phyloP scores from a whole-genome alignment of 2,113 vertebrate species.

The Megatriorchis doriae region DNA sequence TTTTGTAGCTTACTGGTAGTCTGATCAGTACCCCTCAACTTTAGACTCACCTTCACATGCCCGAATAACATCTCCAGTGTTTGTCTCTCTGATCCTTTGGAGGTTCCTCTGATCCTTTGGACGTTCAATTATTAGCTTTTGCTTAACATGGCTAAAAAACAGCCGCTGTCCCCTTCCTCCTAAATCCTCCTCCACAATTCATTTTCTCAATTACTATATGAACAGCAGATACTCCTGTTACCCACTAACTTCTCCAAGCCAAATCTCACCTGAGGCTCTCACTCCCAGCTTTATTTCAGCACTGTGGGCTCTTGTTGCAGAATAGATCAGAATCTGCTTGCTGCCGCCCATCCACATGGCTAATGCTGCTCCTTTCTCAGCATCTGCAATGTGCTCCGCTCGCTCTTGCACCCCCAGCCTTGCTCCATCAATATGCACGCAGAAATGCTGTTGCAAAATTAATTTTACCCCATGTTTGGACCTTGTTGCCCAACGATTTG shows the following conservation, averaged over 20 bases:
- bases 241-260: neutral
- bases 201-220: neutral
- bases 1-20: neutral
- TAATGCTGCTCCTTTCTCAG: neutral
- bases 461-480: neutral
- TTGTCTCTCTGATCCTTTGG: neutral
- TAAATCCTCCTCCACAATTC: neutral
- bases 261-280: neutral
- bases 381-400: neutral
- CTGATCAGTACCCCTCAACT: neutral
- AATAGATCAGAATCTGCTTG: neutral
- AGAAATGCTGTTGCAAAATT: neutral
- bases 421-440: neutral
- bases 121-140: neutral
- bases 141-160: neutral
- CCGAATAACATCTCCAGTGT: neutral
- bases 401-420: neutral
- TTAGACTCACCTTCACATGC: neutral
- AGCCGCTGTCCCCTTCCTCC: neutral
- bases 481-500: neutral
- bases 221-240: neutral
- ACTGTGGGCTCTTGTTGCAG: neutral
- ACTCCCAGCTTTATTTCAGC: neutral
- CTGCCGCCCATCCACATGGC: fast-evolving
- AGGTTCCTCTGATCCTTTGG: neutral